Percentiles rank a stretch among this genome's conserved stretches.
phyloP scores from a whole-genome alignment of 2,113 vertebrate genomes.

The Nycticorax nycticorax region DNA sequence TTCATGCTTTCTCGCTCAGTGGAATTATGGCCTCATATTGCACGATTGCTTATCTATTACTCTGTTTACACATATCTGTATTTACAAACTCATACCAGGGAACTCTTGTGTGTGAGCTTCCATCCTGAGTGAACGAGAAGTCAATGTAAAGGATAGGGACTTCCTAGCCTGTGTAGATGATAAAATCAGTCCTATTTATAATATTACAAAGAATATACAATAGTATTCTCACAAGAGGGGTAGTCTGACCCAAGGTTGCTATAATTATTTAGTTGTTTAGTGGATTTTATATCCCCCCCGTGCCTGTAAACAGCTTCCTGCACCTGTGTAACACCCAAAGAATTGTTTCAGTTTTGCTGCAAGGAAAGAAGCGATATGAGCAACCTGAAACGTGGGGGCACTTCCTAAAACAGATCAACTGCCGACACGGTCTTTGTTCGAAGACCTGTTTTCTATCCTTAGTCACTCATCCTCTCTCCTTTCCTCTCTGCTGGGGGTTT shows the following conservation, averaged over 20 bases:
- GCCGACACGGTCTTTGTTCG: accelerated
- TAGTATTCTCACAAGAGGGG: neutral
- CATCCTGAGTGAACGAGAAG: neutral
- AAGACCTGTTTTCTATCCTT: neutral
- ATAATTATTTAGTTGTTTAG: neutral
- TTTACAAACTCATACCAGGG: neutral
- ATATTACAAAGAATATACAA: neutral
- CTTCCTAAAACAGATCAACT: neutral
- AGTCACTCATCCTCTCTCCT: neutral
- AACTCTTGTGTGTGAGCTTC: neutral
- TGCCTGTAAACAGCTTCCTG: neutral
- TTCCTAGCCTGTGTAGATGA: neutral
- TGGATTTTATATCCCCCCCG: neutral
- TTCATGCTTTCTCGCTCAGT: neutral
- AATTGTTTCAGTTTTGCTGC: neutral
- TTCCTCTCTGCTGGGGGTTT: neutral
- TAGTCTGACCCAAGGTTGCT: neutral
- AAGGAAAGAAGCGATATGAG: neutral
- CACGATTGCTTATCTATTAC: neutral
- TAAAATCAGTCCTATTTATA: neutral
- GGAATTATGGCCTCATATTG: neutral
- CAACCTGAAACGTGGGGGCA: neutral
- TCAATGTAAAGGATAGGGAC: neutral
- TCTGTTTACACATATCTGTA: neutral
- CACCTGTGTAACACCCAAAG: neutral